Percentiles rank a stretch among this genome's conserved stretches.
Conservation (phyloP, 2,888 invertebrate genomes). For the Cryptus viduatorius region DNA sequence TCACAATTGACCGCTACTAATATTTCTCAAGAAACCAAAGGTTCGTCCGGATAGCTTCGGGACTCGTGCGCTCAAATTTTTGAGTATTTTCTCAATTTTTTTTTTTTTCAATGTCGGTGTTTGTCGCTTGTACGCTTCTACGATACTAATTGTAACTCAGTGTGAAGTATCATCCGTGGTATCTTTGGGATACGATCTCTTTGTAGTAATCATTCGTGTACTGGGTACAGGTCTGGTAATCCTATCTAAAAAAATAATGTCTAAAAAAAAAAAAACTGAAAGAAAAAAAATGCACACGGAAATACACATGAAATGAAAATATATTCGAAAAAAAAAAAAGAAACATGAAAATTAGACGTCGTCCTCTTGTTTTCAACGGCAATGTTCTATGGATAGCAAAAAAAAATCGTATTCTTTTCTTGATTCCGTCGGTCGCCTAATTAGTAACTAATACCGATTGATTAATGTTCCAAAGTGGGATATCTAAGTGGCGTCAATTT, state of each 20-base stretch:
- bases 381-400: conserved; percentile 10
- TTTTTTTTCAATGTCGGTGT: conserved; percentile 59
- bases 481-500: conserved; percentile 51
- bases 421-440: conserved; percentile 65
- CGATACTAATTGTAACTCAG: conserved; percentile 61
- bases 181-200: conserved; percentile 41
- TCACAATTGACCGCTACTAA: too few species aligned
- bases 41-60: neutral
- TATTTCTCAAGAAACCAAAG: neutral
- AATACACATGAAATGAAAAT: neutral
- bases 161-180: conserved; percentile 56
- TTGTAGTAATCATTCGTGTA: conserved; percentile 33
- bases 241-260: conserved; percentile 18
- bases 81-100: neutral
- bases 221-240: conserved; percentile 22
- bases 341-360: conserved; percentile 36
- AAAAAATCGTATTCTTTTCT: conserved; percentile 50
- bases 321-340: conserved; percentile 22
- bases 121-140: conserved; percentile 67
- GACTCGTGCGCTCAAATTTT: neutral
- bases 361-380: conserved; percentile 7
- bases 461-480: conserved; percentile 55
- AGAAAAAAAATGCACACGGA: neutral
- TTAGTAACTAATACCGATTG: conserved; percentile 55
- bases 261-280: conserved; percentile 26